Evolutionary conservation across 2,888 invertebrate species (phyloP).

Genomic region (Cerceris rybyensis): DNA sequence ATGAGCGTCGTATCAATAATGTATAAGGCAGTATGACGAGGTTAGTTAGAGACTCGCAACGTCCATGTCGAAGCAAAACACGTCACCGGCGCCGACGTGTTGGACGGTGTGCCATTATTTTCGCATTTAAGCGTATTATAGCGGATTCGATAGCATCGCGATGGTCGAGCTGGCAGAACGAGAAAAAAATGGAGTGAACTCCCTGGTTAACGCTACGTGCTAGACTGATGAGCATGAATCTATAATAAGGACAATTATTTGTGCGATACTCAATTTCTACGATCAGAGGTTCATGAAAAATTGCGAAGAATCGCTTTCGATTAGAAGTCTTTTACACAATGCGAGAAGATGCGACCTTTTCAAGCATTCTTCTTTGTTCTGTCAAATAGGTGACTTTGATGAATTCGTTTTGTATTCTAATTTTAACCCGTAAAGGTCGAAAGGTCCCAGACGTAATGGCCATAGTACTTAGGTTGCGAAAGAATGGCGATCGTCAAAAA

Average conservation of each 20-base stretch:
- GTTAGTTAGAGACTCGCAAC: slow-evolving; percentile 32
- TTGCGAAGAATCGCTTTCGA: not conserved
- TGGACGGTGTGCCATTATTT: slow-evolving; percentile 70
- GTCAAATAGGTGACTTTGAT: too few species aligned
- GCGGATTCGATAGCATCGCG: slow-evolving; percentile 70
- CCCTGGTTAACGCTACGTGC: not conserved
- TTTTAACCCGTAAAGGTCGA: too few species aligned
- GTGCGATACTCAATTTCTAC: slow-evolving; percentile 57
- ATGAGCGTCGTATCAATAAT: slow-evolving; percentile 40
- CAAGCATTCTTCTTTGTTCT: not conserved
- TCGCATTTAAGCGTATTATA: slow-evolving; percentile 76
- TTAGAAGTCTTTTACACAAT: not conserved
- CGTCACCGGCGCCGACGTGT: slow-evolving; percentile 54
- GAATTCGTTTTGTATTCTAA: too few species aligned
- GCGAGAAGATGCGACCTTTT: not conserved
- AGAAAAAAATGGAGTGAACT: slow-evolving; percentile 32
- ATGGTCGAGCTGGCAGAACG: slow-evolving; percentile 44
- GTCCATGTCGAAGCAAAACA: slow-evolving; percentile 34
- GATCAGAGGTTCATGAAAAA: not conserved
- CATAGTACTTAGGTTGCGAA: too few species aligned
- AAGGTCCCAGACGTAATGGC: too few species aligned
- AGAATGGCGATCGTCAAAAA: too few species aligned
- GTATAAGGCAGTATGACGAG: slow-evolving; percentile 26
- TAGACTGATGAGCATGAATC: slow-evolving; percentile 58
- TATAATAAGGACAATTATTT: slow-evolving; percentile 73